phyloP scores from a whole-genome alignment of 2,797 vertebrate species.

The Crenichthys baileyi region DNA sequence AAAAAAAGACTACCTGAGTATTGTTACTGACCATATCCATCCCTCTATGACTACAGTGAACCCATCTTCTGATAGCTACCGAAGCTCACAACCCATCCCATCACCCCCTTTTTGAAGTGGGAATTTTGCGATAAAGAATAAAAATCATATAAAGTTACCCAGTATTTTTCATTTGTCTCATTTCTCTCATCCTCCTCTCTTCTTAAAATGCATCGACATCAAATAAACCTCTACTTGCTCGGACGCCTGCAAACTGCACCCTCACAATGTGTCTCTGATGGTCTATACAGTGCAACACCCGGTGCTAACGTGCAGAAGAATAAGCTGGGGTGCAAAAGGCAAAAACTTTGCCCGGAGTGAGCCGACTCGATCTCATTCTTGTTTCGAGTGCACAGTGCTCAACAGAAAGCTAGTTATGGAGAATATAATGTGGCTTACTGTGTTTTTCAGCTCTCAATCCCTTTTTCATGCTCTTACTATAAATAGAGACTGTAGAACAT shows the following conservation, averaged over 20 bases:
- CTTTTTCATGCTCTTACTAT: conserved; percentile 54
- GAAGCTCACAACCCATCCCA: not conserved
- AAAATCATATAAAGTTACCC: not conserved
- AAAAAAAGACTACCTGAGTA: no score
- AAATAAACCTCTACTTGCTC: conserved; percentile 8
- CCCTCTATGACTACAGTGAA: not conserved
- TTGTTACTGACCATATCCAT: not conserved
- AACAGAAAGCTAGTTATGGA: conserved; percentile 49
- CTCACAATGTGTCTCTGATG: conserved; percentile 34
- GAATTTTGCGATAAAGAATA: no score
- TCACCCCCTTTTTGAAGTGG: no score
- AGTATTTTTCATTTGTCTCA: not conserved
- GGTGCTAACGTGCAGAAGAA: conserved; percentile 7
- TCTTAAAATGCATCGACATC: conserved; percentile 13
- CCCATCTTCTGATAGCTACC: not conserved
- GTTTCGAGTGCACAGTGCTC: conserved; percentile 33
- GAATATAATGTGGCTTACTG: conserved; percentile 48
- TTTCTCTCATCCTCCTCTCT: not conserved
- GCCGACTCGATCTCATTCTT: conserved; percentile 37
- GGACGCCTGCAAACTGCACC: conserved; percentile 12
- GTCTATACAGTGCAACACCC: conserved; percentile 4
- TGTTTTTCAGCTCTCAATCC: conserved; percentile 45
- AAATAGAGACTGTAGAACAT: conserved; percentile 66
- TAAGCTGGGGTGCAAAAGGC: conserved; percentile 26
- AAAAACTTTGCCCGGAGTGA: conserved; percentile 23